These are phyloP conservation scores for Scaptomyza caliginosa DNA, from an alignment of 2,888 invertebrate genomes.

Conservation along the genomic window DNA sequence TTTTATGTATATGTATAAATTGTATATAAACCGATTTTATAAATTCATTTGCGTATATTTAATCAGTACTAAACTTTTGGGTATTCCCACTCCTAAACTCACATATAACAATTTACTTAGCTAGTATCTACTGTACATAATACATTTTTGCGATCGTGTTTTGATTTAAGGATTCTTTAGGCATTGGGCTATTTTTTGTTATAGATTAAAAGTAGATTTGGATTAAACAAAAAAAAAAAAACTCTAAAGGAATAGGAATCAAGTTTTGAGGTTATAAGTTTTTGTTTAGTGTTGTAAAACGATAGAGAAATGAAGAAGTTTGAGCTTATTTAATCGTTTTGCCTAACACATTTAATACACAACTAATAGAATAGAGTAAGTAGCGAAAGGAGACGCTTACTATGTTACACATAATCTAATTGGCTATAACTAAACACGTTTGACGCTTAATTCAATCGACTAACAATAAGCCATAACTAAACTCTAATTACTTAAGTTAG, in stretches of 20 bases:
- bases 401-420: slow-evolving; percentile 75
- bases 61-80: slow-evolving; percentile 70
- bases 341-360: background rate
- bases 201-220: too few species aligned
- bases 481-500: slow-evolving; percentile 25
- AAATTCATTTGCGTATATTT: slow-evolving; percentile 73
- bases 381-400: slow-evolving; percentile 54
- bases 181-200: too few species aligned
- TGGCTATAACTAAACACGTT: slow-evolving; percentile 72
- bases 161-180: background rate
- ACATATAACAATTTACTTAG: slow-evolving; percentile 61
- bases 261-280: too few species aligned
- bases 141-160: slow-evolving; percentile 3
- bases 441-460: slow-evolving; percentile 63
- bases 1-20: slow-evolving; percentile 34
- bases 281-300: slow-evolving; percentile 37
- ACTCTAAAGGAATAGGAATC: too few species aligned
- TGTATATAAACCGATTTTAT: slow-evolving; percentile 73
- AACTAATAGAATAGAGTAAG: slow-evolving; percentile 19
- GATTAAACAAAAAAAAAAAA: too few species aligned
- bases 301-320: too few species aligned
- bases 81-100: slow-evolving; percentile 48
- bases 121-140: background rate
- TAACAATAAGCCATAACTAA: slow-evolving; percentile 52
- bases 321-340: too few species aligned